These are phyloP conservation scores for Drosophila tani DNA, from an alignment of 1,140 invertebrate species.

Conservation along the genomic window DNA sequence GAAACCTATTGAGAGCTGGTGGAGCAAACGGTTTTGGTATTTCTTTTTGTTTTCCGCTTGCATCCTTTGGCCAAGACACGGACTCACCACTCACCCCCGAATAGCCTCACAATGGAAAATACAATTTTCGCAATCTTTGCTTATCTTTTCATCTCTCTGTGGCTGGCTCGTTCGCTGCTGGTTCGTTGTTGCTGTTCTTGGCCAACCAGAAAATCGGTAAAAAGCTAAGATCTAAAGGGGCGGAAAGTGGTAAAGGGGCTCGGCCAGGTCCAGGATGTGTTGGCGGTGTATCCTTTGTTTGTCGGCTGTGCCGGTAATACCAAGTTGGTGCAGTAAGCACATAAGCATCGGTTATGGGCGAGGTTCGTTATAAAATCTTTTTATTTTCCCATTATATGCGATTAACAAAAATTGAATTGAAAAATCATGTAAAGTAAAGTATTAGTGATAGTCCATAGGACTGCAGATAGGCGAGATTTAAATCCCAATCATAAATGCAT, in stretches of 20 bases:
- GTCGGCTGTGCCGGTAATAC: conserved; percentile 56
- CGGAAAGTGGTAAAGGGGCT: background rate
- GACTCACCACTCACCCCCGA: conserved; percentile 16
- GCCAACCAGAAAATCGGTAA: conserved; percentile 61
- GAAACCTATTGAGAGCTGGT: conserved; percentile 63
- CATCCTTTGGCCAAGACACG: conserved; percentile 59
- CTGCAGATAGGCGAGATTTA: too few relatives aligned
- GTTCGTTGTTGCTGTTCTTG: conserved; percentile 55
- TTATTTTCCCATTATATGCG: too few relatives aligned
- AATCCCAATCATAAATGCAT: too few relatives aligned
- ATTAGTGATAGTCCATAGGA: background rate
- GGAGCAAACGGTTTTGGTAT: conserved; percentile 59
- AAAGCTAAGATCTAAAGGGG: conserved; percentile 55
- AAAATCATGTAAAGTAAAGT: background rate
- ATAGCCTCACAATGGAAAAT: conserved; percentile 69
- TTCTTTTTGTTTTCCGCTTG: conserved; percentile 63
- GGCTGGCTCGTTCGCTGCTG: conserved; percentile 48
- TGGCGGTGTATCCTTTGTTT: conserved; percentile 58
- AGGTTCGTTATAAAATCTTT: conserved; percentile 23
- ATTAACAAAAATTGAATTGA: background rate
- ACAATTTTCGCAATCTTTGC: conserved; percentile 82
- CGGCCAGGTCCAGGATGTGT: conserved; percentile 26
- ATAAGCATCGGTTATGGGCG: conserved; percentile 29
- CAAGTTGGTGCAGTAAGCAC: conserved; percentile 43
- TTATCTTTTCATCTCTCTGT: conserved; percentile 79